Percentiles rank a stretch among this genome's conserved stretches.
Evolutionary conservation across 1,140 invertebrate species (phyloP).

Genomic region (Oscheius sp.): DNA sequence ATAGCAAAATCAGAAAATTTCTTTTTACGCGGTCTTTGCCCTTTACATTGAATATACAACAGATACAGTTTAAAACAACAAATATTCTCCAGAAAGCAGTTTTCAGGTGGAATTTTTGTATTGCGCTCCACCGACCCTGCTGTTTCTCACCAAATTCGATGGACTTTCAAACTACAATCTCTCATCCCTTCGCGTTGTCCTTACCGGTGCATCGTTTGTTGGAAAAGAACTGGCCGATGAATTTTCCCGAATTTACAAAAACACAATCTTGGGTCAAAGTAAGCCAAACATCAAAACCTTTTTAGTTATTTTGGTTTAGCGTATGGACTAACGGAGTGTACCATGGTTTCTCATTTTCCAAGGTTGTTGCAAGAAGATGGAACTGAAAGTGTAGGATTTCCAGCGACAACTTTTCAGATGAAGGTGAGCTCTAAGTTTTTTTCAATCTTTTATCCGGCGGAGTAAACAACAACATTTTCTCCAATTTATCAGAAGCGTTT

Average conservation of each 20-base stretch:
- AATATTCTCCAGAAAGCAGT: too few species aligned
- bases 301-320: too few species aligned
- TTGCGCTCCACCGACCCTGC: constrained; percentile 62
- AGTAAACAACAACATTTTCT: too few species aligned
- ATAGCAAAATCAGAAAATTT: too few species aligned
- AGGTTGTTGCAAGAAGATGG: not conserved
- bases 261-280: constrained; percentile 31
- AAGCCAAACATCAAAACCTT: too few species aligned
- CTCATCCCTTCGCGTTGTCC: constrained; percentile 39
- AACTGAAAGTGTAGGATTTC: constrained; percentile 29
- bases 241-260: constrained; percentile 44
- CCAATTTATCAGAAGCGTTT: too few species aligned
- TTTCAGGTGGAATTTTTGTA: constrained; percentile 25
- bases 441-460: too few species aligned
- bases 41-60: too few species aligned
- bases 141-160: constrained; percentile 62
- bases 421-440: constrained; percentile 18
- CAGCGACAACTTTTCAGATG: constrained; percentile 29
- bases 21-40: too few species aligned
- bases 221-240: constrained; percentile 55
- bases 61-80: too few species aligned
- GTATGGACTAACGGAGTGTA: constrained; percentile 44
- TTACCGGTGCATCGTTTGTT: constrained; percentile 61
- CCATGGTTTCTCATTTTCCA: constrained; percentile 34
- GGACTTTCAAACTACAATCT: constrained; percentile 61